Evolutionary conservation across 2,113 vertebrate species (phyloP).

Genomic region (Crotalus helleri): DNA sequence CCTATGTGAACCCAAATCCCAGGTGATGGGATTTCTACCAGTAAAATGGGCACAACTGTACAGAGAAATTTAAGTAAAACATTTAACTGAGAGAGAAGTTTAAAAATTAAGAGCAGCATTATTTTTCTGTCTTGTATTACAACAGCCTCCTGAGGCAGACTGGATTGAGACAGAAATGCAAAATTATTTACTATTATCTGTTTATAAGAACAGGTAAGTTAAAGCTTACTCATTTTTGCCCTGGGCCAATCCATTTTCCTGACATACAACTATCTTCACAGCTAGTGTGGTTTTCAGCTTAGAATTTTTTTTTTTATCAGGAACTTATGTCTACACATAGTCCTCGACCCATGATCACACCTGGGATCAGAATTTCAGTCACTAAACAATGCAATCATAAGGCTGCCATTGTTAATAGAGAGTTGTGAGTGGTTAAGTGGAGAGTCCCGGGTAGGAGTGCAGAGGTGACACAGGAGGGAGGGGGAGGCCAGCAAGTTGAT

Average conservation of each 20-base stretch:
- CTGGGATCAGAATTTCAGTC: background rate
- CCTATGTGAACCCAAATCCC: background rate
- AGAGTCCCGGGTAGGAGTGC: background rate
- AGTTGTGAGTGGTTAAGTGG: background rate
- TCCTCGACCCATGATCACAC: background rate
- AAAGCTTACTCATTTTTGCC: background rate
- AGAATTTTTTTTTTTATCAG: background rate
- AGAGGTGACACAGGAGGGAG: background rate
- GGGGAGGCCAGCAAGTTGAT: no score
- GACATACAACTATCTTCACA: background rate
- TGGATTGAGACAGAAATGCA: background rate
- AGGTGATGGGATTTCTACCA: no score
- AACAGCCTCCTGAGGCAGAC: background rate
- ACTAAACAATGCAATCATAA: background rate
- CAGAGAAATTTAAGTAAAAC: background rate
- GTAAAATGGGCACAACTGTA: background rate
- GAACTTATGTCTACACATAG: background rate
- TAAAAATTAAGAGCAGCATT: background rate
- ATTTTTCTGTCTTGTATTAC: background rate
- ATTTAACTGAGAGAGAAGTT: background rate
- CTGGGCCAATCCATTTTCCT: background rate
- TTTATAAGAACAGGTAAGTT: background rate
- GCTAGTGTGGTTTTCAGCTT: background rate
- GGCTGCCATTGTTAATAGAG: background rate
- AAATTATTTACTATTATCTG: background rate